Evolutionary conservation across 2,113 vertebrate genomes (phyloP), one percentile per base, ranked within the genome.

Genomic region (Theristicus caerulescens): DNA sequence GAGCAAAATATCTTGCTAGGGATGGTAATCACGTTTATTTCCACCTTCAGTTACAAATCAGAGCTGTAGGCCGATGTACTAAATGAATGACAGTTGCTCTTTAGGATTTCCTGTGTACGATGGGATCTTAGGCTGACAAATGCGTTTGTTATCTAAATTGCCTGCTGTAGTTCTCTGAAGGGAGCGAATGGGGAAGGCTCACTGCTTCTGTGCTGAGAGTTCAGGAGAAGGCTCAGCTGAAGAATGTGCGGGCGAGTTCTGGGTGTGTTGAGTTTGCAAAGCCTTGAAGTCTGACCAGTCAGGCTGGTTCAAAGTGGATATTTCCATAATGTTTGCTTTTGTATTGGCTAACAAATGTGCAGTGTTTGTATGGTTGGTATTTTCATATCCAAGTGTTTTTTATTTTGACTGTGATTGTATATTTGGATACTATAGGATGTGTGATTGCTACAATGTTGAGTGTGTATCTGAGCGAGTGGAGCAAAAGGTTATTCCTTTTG

Each of bases 321-420:
- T 94, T 90, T 72, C 90, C 34, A 32, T 92, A 70, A 93, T 2
- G 79, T 97, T 97, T 96, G 98, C 97, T 98, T 97, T 97, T 96
- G 95, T 92, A 84, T 97, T 97, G 97, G 98, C 97, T 98, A 97
- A 97, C 94, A 94, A 57, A 86, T 93, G 97, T 98, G 97, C 98
- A 97, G 97, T 97, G 97, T 92, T 91, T 86, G 94, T 90, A 82
- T 92, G 95, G 97, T 77, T 94, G 96, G 82, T 93, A 44, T 94
- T 97, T 90, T 97, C 95, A 91, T 92, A 83, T 78, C 96, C 66
- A 52, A 94, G 57, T 52, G 76, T 86, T 87, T 88, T 93, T 97
- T 93, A 64, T 92, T 97, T 97, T 97, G 94, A 94, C 96, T 97
- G 84, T 90, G 82, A 96, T 58, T 97, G 84, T 96, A 11, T 97